Base-by-base conservation (phyloP, 2,113 vertebrate genomes). In the Nannobrachium achirus region DNA sequence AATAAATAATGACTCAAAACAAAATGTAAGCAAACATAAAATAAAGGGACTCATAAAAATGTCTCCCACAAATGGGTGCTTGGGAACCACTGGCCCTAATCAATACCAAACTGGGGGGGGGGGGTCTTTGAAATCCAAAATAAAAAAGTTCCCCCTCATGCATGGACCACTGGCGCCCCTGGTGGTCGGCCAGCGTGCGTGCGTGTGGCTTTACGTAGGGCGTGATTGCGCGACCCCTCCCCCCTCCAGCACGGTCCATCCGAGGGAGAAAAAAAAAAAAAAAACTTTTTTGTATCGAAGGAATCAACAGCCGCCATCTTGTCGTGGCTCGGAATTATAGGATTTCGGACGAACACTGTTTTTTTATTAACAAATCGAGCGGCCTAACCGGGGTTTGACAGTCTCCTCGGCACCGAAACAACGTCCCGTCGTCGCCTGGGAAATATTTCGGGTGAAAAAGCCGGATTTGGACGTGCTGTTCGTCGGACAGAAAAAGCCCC, bases 261-360 rank as follows among this genome's bases (percentile, higher is more conserved):
- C 94, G 93, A 93, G 25, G 25, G n/a, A n/a, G n/a, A n/a, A 94
- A 94, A 95, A 95, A 94, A 92, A 95, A 95, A 95, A 91, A 93
- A 91, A 93, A 96, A 94, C 88, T 89, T 93, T 95, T 95, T 95
- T 95, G 92, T 94, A 93, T 86, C 88, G 91, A 90, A 96, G 95
- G 95, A 96, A 96, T 96, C 95, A 97, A 95, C 95, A 95, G 95
- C 95, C 95, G 95, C 95, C 95, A 96, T 96, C 95, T 96, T 96
- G 95, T 96, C 93, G 95, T 94, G 94, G 94, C 93, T 94, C 92
- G 91, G 93, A 95, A 92, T 94, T 92, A 33, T 33, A 89, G 93
- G 93, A 93, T 93, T 92, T 95, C 92, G 91, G 89, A 90, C 76
- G 84, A 91, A 89, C 87, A 80, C 82, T 86, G 83, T 75, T 74